These are phyloP conservation scores for Mellilla xanthometata DNA, from an alignment of 2,888 invertebrate species.

Conservation along the genomic window DNA sequence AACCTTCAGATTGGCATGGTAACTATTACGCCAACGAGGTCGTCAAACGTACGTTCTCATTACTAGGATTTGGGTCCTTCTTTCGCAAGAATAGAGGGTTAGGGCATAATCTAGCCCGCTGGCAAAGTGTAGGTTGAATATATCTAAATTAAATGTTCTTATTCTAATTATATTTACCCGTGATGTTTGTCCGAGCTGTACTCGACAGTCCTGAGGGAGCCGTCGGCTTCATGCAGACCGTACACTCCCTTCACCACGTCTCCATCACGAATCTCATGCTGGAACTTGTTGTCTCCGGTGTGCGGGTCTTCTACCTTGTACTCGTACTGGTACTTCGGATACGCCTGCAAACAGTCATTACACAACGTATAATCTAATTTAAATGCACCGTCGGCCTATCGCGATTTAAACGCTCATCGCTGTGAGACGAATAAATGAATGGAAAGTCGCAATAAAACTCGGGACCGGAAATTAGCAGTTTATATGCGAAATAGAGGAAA, in stretches of 20 bases:
- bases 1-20: no score
- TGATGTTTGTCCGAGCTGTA: constrained; percentile 83
- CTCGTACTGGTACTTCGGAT: constrained; percentile 83
- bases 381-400: constrained; percentile 38
- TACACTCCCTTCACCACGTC: constrained; percentile 86
- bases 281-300: constrained; percentile 84
- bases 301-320: constrained; percentile 84
- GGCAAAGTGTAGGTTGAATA: no score
- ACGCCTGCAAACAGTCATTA: constrained; percentile 57
- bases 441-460: constrained; percentile 61
- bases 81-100: no score
- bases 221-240: constrained; percentile 82
- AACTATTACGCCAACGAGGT: no score
- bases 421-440: constrained; percentile 58
- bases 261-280: constrained; percentile 83
- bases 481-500: constrained; percentile 47
- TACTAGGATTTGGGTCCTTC: no score
- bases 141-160: no score
- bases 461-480: constrained; percentile 39
- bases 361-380: constrained; percentile 38
- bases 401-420: constrained; percentile 43
- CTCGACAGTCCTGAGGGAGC: constrained; percentile 83
- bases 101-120: no score
- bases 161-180: constrained; percentile 59
- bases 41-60: no score